These are phyloP conservation scores for Phalanger gymnotis DNA, from an alignment of 2,797 vertebrate species.

Conservation along the genomic window DNA sequence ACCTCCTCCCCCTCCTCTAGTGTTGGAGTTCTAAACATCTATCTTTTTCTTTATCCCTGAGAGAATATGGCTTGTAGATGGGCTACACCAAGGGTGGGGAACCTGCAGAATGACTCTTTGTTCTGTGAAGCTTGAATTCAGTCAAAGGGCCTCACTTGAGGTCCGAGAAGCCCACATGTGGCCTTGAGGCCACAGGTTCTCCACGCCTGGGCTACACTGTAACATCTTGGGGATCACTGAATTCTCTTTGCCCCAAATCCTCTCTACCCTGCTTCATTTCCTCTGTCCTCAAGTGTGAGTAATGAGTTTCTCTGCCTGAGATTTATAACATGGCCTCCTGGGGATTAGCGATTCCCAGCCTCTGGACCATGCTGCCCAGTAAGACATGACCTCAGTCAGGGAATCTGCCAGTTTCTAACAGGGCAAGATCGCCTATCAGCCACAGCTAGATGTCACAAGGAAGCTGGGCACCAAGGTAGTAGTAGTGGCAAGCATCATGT, in stretches of 20 bases:
- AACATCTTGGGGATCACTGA: not conserved
- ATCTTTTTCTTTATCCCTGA: conserved; percentile 10
- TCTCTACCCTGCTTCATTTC: not conserved
- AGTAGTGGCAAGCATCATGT: not conserved
- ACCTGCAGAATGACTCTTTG: too few species aligned
- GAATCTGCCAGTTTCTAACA: not conserved
- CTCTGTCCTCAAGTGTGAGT: not conserved
- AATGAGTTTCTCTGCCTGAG: not conserved
- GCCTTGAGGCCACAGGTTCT: too few species aligned
- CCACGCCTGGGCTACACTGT: not conserved
- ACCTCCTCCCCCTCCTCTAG: not conserved
- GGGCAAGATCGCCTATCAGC: not conserved
- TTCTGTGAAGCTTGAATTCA: too few species aligned
- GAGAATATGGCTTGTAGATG: not conserved
- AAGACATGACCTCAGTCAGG: not conserved
- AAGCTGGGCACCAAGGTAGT: not conserved
- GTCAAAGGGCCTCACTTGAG: too few species aligned
- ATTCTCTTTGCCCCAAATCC: not conserved
- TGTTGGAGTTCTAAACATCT: not conserved
- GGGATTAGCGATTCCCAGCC: not conserved
- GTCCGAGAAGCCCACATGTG: too few species aligned
- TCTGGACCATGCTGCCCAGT: not conserved
- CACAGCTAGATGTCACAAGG: not conserved
- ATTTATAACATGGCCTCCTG: not conserved
- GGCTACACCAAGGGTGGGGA: not conserved